Base-by-base conservation (phyloP, 2,888 invertebrate species). In the Agrotis segetum region DNA sequence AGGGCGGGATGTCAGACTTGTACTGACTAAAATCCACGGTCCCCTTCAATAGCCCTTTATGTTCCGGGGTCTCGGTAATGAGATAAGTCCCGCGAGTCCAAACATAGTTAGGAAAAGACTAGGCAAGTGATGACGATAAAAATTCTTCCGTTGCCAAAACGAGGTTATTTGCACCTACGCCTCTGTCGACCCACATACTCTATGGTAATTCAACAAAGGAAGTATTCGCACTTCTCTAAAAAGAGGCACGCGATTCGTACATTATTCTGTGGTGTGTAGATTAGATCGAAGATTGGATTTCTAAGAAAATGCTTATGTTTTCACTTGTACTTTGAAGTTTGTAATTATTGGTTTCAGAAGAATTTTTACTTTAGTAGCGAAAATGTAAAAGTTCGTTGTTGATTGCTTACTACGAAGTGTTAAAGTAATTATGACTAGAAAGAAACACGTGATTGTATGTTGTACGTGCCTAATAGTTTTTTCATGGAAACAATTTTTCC, bases 211-310 rank as follows among this genome's bases (percentile, higher is more conserved):
- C 40, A 59, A 76, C 83, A 80, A 81, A 79, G 80, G 66, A 62
- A 74, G 75, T 58, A 77, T 85, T 80, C 70, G 64, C 76, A 79
- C 76, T 81, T 62, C 60, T 66, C 76, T 68, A 83, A 79, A 86
- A 83, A 77, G 74, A 82, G 61, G 63, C 85, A 83, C 80, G 81
- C 87, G 49, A 85, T 79, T 34, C 24, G 52, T n/a, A 40, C 85
- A 85, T 85, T 82, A 86, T 71, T 80, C 72, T 75, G 61, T 79
- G 56, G 65, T 64, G 58, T 65, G 46, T 75, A 79, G 83, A 82
- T 79, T 75, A 85, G 84, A 78, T 74, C 49, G 64, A 60, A 73
- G 72, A 64, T 75, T 56, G 56, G 67, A 59, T 73, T 77, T 82
- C 79, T 67, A 17, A 61, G 74, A 76, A 84, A 29, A 50, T 72